Evolutionary conservation across 2,797 vertebrate species (phyloP).

Genomic region (Anguilla megastoma): DNA sequence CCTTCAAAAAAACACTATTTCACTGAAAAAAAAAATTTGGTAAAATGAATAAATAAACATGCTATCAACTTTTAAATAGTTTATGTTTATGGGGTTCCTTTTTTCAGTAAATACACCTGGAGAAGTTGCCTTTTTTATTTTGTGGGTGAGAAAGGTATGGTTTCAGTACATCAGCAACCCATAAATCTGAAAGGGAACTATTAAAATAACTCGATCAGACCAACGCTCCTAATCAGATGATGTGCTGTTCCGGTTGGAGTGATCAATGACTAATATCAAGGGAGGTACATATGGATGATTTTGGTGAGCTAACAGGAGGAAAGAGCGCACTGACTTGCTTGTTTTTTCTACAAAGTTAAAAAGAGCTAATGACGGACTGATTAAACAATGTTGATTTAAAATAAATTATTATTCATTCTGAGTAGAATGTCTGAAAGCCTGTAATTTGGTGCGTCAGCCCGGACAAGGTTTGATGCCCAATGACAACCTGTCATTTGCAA

Average conservation of each 20-base stretch:
- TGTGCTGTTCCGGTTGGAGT: neutral
- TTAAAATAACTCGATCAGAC: neutral
- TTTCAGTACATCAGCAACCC: neutral
- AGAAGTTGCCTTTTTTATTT: neutral
- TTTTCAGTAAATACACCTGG: neutral
- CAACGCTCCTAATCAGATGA: neutral
- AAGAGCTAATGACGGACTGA: neutral
- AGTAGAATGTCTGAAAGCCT: neutral
- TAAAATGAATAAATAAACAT: neutral
- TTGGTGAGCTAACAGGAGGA: neutral
- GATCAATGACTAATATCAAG: neutral
- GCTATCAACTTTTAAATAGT: neutral
- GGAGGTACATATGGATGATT: neutral
- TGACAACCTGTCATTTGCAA: neutral
- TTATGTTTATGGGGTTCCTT: neutral
- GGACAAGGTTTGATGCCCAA: neutral
- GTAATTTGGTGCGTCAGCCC: neutral
- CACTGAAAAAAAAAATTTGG: neutral
- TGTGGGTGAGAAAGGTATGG: neutral
- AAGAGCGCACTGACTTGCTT: neutral
- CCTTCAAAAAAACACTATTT: neutral
- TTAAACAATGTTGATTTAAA: neutral
- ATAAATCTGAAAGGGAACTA: neutral
- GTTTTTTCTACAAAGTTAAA: constrained; percentile 3
- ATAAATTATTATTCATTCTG: neutral